Evolutionary conservation across 2,797 vertebrate species (phyloP), one percentile per base, ranked within the genome.

Genomic region (Manis javanica): DNA sequence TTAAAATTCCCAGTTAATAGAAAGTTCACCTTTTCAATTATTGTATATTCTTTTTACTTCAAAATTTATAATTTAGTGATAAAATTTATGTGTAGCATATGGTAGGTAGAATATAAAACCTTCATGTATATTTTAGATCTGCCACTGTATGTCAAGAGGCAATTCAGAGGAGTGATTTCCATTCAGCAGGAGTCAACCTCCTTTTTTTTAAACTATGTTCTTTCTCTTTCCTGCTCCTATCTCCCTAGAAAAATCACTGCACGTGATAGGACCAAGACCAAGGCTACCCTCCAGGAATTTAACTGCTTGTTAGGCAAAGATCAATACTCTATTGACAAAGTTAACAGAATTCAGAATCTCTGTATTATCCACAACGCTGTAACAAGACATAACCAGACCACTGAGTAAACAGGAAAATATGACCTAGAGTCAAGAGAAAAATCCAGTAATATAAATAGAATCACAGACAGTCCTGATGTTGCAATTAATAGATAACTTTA

Each of bases 351-450:
- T 78, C 59, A 90, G 59, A 85, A 85, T 63, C 31, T 61, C 55
- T 72, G 81, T 14, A 66, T 55, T 51, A 59, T 21, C 34, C n/a
- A 68, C 59, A 81, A 77, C 21, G 31, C 68, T 92, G 24, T 11
- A 69, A 91, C 21, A 88, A 91, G 66, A 77, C 85, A 57, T 55
- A 26, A 78, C 15, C n/a, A 88, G 39, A 42, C 6, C 3, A 26
- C 42, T 31, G 37, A 85, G 74, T 55, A 77, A 90, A 94, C 7
- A 83, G 46, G 63, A 85, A 96, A 94, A 94, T 10, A 14, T 55
- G 42, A 88, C 24, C 37, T 19, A 91, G 26, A 71, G 11, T 87
- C 39, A 64, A 89, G 61, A 95, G n/a, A 66, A 92, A 96, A 94
- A 71, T 42, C 2, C 37, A 96, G 71, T 89, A 89, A 74, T n/a